These are phyloP conservation scores for Bucorvus abyssinicus DNA, from an alignment of 2,797 vertebrate species.

Conservation along the genomic window DNA sequence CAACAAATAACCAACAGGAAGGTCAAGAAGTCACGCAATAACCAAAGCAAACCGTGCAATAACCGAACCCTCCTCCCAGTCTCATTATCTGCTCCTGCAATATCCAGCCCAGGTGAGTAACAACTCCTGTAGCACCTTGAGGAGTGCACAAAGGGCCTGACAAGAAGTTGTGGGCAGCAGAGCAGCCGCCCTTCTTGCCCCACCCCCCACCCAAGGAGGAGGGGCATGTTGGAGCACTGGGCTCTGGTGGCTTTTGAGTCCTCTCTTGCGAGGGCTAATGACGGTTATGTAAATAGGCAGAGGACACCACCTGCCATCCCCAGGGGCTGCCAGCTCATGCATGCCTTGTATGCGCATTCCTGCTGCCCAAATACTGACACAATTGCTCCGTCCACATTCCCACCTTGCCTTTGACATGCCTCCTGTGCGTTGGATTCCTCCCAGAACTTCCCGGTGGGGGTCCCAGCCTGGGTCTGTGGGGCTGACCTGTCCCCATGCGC, in stretches of 20 bases:
- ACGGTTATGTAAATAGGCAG: background rate
- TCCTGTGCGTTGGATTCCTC: fast-evolving
- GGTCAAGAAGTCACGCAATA: fast-evolving
- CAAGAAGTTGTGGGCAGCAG: background rate
- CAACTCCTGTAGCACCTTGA: background rate
- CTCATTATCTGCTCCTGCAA: background rate
- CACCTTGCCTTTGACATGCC: background rate
- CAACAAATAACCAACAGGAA: background rate
- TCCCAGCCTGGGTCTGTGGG: background rate
- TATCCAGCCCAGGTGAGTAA: background rate
- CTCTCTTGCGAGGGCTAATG: background rate
- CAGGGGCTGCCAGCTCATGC: conserved; percentile 36
- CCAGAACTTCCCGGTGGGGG: background rate
- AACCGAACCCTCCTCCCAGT: background rate
- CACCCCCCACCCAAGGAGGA: background rate
- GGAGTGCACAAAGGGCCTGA: background rate
- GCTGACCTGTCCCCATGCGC: background rate
- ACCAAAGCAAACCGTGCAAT: fast-evolving
- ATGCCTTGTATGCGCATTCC: conserved; percentile 50
- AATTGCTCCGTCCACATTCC: background rate
- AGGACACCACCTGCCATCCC: conserved; percentile 29
- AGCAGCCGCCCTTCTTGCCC: background rate
- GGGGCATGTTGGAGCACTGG: background rate
- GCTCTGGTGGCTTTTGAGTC: background rate
- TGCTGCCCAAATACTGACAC: conserved; percentile 14